phyloP scores from a whole-genome alignment of 2,888 invertebrate species.

The Beris chalybata region DNA sequence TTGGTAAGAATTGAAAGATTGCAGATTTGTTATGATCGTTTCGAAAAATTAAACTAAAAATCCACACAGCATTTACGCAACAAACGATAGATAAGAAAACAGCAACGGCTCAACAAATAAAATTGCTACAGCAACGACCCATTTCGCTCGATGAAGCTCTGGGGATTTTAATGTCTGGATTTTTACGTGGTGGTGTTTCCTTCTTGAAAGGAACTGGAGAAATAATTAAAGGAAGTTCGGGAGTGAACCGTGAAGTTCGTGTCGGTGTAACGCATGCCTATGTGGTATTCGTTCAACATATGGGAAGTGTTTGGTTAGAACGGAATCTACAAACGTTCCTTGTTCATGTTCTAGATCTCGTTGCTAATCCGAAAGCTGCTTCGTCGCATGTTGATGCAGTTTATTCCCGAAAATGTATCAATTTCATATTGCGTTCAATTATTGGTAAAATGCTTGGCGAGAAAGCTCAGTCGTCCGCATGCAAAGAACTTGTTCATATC shows the following conservation, averaged over 20 bases:
- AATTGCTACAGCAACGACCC: constrained; percentile 47
- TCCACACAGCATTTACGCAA: constrained; percentile 68
- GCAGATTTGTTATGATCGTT: not conserved
- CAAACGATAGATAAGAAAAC: constrained; percentile 61
- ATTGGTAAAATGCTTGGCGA: constrained; percentile 95
- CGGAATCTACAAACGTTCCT: constrained; percentile 83
- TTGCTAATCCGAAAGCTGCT: constrained; percentile 93
- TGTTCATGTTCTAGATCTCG: constrained; percentile 88
- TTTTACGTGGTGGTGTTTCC: constrained; percentile 89
- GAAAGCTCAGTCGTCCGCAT: constrained; percentile 94
- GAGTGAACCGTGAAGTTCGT: constrained; percentile 92
- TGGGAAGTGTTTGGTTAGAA: constrained; percentile 95
- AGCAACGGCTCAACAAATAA: constrained; percentile 38
- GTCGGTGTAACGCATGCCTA: constrained; percentile 98
- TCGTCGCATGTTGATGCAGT: constrained; percentile 97
- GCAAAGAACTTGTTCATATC: constrained; percentile 89
- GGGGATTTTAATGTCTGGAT: constrained; percentile 89
- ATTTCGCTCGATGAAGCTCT: constrained; percentile 89
- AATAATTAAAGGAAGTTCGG: constrained; percentile 92
- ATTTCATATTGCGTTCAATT: constrained; percentile 88
- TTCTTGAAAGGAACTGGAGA: constrained; percentile 92
- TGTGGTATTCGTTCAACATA: constrained; percentile 89
- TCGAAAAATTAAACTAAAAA: not conserved
- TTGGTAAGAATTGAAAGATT: constrained; percentile 59
- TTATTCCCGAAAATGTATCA: constrained; percentile 95